phyloP scores from a whole-genome alignment of 2,113 vertebrate genomes.

The Steatornis caripensis region DNA sequence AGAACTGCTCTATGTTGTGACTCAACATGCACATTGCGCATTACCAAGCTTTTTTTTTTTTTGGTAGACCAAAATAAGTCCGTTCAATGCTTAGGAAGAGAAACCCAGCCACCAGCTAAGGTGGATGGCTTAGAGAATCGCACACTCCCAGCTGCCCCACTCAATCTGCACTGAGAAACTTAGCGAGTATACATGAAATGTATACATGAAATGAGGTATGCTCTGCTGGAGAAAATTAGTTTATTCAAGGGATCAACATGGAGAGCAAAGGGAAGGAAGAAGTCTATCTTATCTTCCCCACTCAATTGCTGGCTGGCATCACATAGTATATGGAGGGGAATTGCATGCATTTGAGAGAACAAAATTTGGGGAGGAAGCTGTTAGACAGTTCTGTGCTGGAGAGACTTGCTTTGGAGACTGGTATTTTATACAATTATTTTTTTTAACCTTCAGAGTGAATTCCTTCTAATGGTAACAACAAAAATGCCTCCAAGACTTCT shows the following conservation, averaged over 20 bases:
- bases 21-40: neutral
- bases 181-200: accelerated
- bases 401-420: neutral
- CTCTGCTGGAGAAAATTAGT: neutral
- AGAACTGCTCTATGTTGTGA: neutral
- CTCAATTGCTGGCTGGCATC: neutral
- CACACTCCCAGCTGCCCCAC: neutral
- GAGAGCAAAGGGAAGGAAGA: neutral
- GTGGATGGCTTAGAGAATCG: neutral
- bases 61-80: neutral
- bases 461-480: neutral
- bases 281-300: neutral
- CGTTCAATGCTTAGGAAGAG: neutral
- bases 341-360: neutral
- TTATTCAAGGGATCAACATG: neutral
- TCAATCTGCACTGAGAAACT: neutral
- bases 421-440: neutral
- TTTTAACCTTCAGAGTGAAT: neutral
- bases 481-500: neutral
- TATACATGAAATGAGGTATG: accelerated
- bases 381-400: neutral
- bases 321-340: neutral
- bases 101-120: neutral
- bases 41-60: neutral
- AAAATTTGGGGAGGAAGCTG: neutral